Percentiles rank a stretch among this genome's conserved stretches.
These are phyloP conservation scores for Galbula dea DNA, from an alignment of 2,113 vertebrate species.

Conservation along the genomic window DNA sequence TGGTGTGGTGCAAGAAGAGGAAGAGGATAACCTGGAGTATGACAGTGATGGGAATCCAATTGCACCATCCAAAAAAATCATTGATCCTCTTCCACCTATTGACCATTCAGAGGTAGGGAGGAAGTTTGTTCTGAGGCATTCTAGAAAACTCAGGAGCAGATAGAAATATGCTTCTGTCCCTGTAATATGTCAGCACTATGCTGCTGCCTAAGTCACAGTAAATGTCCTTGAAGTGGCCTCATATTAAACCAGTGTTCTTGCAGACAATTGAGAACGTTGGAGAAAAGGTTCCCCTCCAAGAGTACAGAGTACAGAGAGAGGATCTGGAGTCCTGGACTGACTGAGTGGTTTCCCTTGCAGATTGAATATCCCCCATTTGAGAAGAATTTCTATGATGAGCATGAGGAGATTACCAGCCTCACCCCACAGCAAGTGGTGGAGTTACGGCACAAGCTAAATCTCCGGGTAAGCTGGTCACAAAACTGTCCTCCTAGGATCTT, in stretches of 20 bases:
- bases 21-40: constrained; percentile 95
- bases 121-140: not conserved
- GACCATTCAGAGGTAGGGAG: constrained; percentile 92
- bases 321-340: constrained; percentile 53
- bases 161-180: not conserved
- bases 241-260: not conserved
- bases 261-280: not conserved
- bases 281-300: not conserved
- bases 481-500: not conserved
- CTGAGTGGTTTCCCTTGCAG: constrained; percentile 72
- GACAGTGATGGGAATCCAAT: constrained; percentile 99
- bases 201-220: not conserved
- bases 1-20: constrained; percentile 91
- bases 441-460: constrained; percentile 90
- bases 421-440: constrained; percentile 86
- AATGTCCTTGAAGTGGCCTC: not conserved
- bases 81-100: constrained; percentile 93
- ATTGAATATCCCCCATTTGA: constrained; percentile 96
- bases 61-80: constrained; percentile 88
- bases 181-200: not conserved
- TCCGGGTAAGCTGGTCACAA: constrained; percentile 79
- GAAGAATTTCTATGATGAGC: constrained; percentile 97
- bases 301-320: constrained; percentile 15
- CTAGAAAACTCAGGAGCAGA: not conserved
- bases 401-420: constrained; percentile 90